Base-by-base conservation (phyloP, 2,888 invertebrate species). In the Exephanes ischioxanthus region DNA sequence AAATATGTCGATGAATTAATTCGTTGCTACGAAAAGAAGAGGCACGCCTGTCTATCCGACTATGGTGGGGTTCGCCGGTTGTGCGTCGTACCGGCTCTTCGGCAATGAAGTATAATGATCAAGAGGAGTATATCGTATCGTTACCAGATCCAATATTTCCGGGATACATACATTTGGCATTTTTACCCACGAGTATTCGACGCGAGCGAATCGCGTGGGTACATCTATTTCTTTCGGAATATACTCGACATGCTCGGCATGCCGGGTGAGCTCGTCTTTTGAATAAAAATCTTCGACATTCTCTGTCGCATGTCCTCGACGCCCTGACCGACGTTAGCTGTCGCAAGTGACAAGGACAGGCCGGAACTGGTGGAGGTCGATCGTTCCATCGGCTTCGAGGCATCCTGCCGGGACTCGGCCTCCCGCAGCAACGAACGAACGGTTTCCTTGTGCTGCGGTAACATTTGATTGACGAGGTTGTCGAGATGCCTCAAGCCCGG, bases 291-390 rank as follows among this genome's bases (percentile, higher is more conserved):
- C 89, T 96, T 96, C 84, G 95, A 95, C 90, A 96, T 94, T 89
- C 95, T 94, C 88, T 95, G 95, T 68, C 95, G 94, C 94, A 96
- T 95, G 78, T 96, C 96, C 90, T 96, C 96, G 58, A 96, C 95
- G 7, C 95, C 95, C 88, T 95, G 95, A 41, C 95, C 95, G 22
- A 93, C 93, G 73, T 93, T 94, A 11, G 93, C 93, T 0, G 94
- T 92, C 2, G 94, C 93, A 86, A 93, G 91, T 16, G 94, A 93
- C 11, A 94, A 85, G 1, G 94, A 94, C 9, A 94, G 87, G 14
- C 93, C 92, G 19, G 93, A 92, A 85, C 91, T 91, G 58, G 89
- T 86, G 0, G 94, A 93, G 2, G 89, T 70, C 19, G 94, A 93
- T 84, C 93, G 93, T 84, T 94, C 94, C 83, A 93, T 90, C 16